A percentile compares a stretch with the other conserved stretches of the same genome.
Evolutionary conservation across 2,797 vertebrate genomes (phyloP).

Genomic region (Hylomyscus alleni): DNA sequence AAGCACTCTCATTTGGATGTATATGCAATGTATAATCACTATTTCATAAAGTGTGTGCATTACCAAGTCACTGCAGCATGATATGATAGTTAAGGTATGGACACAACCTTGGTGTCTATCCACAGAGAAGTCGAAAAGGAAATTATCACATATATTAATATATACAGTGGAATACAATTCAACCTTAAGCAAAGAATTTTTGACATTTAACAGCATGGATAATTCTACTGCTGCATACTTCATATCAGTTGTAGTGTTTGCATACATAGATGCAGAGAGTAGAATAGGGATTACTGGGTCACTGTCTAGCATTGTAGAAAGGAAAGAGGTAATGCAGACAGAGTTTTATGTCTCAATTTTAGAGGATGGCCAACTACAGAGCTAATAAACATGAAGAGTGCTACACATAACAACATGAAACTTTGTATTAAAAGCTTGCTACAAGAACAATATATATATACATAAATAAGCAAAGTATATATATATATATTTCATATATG

Average conservation of each 20-base stretch:
- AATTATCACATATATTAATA: not conserved
- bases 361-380: not conserved
- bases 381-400: not conserved
- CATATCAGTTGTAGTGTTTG: not conserved
- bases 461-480: too few species aligned
- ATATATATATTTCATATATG: not conserved
- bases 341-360: rapidly evolving
- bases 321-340: not conserved
- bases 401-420: too few species aligned
- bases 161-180: not conserved
- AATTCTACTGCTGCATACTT: not conserved
- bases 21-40: not conserved
- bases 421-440: not conserved
- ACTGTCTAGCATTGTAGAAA: not conserved
- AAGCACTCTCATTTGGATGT: not conserved
- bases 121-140: not conserved
- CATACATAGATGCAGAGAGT: not conserved
- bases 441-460: not conserved
- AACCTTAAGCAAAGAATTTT: not conserved
- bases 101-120: not conserved
- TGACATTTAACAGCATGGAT: not conserved
- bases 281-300: not conserved
- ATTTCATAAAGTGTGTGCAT: too few species aligned
- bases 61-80: not conserved
- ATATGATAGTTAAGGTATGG: not conserved